Conservation (phyloP, 2,888 invertebrate species). For the Tryphoninae sp. region DNA sequence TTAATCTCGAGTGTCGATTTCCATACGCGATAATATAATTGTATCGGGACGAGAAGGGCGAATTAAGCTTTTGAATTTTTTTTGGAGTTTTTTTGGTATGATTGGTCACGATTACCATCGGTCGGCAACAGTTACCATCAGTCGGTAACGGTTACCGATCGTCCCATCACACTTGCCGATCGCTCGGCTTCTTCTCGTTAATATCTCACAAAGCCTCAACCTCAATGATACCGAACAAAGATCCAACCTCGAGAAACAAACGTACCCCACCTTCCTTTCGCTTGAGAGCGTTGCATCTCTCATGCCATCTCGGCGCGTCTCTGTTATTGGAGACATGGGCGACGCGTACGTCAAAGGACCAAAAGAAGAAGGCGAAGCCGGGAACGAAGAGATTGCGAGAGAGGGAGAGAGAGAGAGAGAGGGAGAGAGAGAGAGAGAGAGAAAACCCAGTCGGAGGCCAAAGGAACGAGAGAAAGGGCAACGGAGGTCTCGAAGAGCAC, state of each 20-base stretch:
- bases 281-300: background rate
- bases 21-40: too few species aligned
- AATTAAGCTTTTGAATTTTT: too few species aligned
- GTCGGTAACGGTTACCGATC: too few species aligned
- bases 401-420: constrained; percentile 17
- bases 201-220: constrained; percentile 1
- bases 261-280: constrained; percentile 2
- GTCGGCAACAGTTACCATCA: too few species aligned
- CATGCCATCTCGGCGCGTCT: background rate
- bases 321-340: background rate
- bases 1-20: background rate
- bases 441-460: constrained; percentile 10
- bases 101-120: too few species aligned
- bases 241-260: constrained; percentile 45
- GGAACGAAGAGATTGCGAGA: constrained; percentile 36
- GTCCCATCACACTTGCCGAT: background rate
- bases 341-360: background rate
- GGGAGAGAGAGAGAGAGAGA: constrained; percentile 2
- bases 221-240: constrained; percentile 45
- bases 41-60: too few species aligned
- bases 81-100: too few species aligned
- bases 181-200: constrained; percentile 42
- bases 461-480: constrained; percentile 48
- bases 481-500: constrained; percentile 49
- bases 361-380: constrained; percentile 45